Percentiles rank a stretch among this genome's conserved stretches.
phyloP scores from a whole-genome alignment of 2,113 vertebrate genomes.

The Fulica atra region DNA sequence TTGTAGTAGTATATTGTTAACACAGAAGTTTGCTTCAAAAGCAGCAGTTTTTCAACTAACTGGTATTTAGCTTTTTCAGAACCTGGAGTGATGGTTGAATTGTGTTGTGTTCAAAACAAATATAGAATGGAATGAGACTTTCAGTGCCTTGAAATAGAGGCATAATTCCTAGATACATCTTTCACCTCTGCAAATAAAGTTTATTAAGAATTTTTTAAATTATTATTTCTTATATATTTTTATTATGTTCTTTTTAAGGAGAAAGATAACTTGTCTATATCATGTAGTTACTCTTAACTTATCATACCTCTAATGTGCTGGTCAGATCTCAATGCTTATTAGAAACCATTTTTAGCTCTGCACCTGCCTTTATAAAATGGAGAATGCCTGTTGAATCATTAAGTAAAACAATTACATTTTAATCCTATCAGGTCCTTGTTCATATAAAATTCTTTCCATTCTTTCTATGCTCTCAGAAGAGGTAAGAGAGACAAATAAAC shows the following conservation, averaged over 20 bases:
- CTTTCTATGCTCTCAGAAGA: neutral
- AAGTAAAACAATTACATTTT: neutral
- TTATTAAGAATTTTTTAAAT: neutral
- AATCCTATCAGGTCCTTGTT: neutral
- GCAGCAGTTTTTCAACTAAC: neutral
- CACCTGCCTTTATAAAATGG: neutral
- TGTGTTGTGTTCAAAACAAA: neutral
- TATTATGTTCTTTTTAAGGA: fast-evolving
- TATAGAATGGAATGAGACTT: neutral
- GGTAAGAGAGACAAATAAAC: neutral
- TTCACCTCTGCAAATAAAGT: neutral
- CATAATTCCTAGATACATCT: neutral
- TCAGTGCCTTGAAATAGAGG: neutral
- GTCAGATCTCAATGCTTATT: neutral
- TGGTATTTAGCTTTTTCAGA: neutral
- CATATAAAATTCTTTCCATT: neutral
- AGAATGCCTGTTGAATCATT: neutral
- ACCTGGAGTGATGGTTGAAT: neutral
- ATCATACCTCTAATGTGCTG: neutral
- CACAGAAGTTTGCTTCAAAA: neutral
- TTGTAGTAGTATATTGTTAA: neutral
- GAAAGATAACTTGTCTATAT: neutral
- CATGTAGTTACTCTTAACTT: neutral
- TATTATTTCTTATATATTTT: fast-evolving
- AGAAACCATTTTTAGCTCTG: neutral